Evolutionary conservation across 2,113 vertebrate genomes (phyloP).

Genomic region (Enhydra lutris): DNA sequence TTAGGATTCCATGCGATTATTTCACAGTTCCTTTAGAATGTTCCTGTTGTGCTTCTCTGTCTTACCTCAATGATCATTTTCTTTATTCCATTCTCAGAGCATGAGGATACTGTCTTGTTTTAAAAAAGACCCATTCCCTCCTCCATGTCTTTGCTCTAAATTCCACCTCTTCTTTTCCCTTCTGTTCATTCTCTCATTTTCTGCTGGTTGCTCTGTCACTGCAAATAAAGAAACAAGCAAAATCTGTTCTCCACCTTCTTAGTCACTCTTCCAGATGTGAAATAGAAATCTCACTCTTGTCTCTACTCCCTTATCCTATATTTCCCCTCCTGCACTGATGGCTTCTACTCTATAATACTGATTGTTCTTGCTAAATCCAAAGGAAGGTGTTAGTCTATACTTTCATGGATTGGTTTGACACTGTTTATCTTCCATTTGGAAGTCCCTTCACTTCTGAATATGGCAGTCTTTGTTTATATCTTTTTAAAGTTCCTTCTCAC

Average conservation of each 20-base stretch:
- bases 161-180: neutral
- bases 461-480: neutral
- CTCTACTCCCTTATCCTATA: neutral
- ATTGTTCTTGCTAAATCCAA: constrained; percentile 3
- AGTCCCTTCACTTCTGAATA: neutral
- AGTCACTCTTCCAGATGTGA: neutral
- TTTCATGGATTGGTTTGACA: neutral
- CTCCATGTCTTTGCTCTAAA: neutral
- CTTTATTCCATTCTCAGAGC: neutral
- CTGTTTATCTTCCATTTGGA: neutral
- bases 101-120: neutral
- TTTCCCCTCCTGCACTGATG: neutral
- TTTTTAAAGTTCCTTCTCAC: neutral
- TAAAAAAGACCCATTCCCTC: neutral
- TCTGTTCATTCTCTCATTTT: neutral
- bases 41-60: neutral
- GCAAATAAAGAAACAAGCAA: neutral
- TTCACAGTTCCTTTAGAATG: neutral
- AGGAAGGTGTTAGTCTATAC: neutral
- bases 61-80: neutral
- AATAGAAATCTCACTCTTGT: neutral
- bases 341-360: neutral
- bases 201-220: neutral
- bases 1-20: neutral
- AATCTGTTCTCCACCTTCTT: neutral